Evolutionary conservation across 1,140 invertebrate species (phyloP).

Genomic region (Nymphalis io): DNA sequence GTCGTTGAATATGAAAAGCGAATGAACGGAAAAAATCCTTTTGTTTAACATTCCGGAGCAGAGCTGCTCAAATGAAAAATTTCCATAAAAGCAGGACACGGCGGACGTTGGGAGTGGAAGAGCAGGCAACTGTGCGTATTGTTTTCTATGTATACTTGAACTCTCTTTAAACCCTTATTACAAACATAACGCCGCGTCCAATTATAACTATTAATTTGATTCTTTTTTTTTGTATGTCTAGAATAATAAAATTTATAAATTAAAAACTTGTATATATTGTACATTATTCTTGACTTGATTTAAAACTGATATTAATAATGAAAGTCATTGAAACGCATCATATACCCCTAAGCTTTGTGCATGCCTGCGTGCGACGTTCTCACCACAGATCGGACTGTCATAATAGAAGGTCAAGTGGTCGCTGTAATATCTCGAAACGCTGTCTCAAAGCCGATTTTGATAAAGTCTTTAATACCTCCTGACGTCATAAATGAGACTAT

Average conservation of each 20-base stretch:
- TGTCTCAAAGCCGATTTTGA: not conserved
- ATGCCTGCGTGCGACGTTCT: conserved; percentile 15
- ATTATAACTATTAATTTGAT: conserved; percentile 5
- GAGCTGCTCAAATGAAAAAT: conserved; percentile 57
- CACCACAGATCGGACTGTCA: conserved; percentile 6
- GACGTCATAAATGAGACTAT: not conserved
- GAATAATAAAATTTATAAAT: not conserved
- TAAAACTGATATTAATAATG: not conserved
- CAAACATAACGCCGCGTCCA: conserved; percentile 1
- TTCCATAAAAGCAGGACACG: conserved; percentile 48
- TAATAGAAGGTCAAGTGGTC: conserved; percentile 15
- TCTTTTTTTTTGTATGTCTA: not conserved
- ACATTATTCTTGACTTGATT: too few species aligned
- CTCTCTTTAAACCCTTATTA: conserved; percentile 6
- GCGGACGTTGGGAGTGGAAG: conserved; percentile 47
- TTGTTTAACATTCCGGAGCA: conserved; percentile 57
- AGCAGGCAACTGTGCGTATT: conserved; percentile 50
- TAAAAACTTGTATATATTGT: too few species aligned
- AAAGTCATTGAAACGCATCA: conserved; percentile 7
- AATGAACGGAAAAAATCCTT: conserved; percentile 60
- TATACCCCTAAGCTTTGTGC: conserved; percentile 30
- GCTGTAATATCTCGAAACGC: not conserved
- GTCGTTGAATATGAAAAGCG: conserved; percentile 40
- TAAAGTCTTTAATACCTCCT: not conserved
- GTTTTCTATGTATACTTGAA: conserved; percentile 2